Evolutionary conservation across 1,140 invertebrate genomes (phyloP).

Genomic region (Chrysomallon squamiferum): DNA sequence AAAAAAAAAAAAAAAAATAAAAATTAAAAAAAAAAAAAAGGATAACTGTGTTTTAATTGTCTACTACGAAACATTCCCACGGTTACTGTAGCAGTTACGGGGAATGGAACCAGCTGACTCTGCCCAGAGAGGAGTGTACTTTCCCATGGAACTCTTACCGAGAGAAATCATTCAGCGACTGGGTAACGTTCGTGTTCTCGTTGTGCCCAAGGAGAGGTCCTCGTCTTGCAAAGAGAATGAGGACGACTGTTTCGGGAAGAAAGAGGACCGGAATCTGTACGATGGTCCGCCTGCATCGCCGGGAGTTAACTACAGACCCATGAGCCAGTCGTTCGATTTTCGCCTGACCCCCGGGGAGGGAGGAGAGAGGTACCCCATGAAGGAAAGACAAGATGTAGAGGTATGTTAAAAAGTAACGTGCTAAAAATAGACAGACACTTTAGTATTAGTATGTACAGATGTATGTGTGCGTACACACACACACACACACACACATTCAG

Average conservation of each 20-base stretch:
- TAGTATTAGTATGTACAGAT: not conserved
- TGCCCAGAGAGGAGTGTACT: not conserved
- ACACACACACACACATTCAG: too few relatives aligned
- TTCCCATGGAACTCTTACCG: not conserved
- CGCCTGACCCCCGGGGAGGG: not conserved
- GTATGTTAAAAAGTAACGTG: not conserved
- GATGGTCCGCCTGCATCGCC: not conserved
- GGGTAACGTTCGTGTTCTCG: not conserved
- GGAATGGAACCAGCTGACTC: not conserved
- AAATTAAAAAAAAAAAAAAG: too few relatives aligned
- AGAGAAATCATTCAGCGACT: not conserved
- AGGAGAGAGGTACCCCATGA: not conserved
- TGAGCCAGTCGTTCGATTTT: not conserved
- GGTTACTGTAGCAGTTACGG: too few relatives aligned
- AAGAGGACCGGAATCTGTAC: not conserved
- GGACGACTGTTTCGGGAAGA: conserved; percentile 1
- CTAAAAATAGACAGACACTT: not conserved
- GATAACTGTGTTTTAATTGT: too few relatives aligned
- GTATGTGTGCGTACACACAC: not conserved
- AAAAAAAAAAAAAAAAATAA: too few relatives aligned
- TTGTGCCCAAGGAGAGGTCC: not conserved
- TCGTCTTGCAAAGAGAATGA: conserved; percentile 4
- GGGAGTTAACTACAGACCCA: not conserved
- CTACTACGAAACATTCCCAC: too few relatives aligned
- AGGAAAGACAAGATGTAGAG: conserved; percentile 1